Conservation (phyloP, 1,140 invertebrate species). For the Phortica variegata region DNA sequence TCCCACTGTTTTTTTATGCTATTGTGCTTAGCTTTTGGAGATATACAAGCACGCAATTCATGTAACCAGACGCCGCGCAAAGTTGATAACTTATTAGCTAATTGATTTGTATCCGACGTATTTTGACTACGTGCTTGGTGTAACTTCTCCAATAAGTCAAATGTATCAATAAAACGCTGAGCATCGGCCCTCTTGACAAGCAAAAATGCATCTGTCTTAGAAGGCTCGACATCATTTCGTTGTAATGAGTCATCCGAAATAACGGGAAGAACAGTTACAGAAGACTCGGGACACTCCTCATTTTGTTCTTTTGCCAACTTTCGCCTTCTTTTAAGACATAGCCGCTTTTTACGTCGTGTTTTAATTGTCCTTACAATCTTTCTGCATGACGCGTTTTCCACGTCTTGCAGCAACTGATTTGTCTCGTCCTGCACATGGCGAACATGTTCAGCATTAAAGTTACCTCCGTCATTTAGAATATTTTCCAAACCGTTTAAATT, state of each 20-base stretch:
- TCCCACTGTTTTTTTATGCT: conserved; percentile 28
- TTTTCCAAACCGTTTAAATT: no score
- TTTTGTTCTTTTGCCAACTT: no score
- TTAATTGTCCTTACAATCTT: no score
- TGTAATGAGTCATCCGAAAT: neutral
- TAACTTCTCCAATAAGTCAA: conserved; percentile 35
- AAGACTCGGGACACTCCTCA: no score
- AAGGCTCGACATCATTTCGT: neutral
- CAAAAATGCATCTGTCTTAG: neutral
- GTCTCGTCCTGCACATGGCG: no score
- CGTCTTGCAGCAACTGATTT: no score
- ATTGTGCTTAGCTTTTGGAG: neutral
- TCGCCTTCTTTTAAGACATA: no score
- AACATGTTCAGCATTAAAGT: no score
- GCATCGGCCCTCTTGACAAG: conserved; percentile 27
- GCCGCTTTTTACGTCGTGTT: no score
- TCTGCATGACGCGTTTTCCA: no score
- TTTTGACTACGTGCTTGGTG: conserved; percentile 27
- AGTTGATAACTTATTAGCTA: conserved; percentile 19
- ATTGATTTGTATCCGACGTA: conserved; percentile 1
- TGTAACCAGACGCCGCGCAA: conserved; percentile 29
- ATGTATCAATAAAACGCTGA: conserved; percentile 24
- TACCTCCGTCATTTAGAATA: no score
- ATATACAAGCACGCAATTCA: conserved; percentile 9
- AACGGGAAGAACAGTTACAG: no score